phyloP scores from a whole-genome alignment of 2,888 invertebrate genomes.

The Yponomeuta malinellus region DNA sequence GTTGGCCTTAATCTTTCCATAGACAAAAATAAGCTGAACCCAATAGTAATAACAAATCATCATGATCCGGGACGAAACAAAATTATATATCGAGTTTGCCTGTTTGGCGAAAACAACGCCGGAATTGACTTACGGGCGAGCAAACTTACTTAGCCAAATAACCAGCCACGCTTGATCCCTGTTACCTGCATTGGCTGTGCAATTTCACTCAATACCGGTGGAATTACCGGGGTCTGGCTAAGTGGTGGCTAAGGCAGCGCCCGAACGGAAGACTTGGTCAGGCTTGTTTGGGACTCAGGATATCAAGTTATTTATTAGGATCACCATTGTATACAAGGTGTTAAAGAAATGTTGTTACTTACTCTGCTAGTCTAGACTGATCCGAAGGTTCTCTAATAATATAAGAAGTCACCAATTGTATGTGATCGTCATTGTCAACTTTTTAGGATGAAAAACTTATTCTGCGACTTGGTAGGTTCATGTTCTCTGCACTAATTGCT shows the following conservation, averaged over 20 bases:
- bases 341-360: no score
- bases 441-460: no score
- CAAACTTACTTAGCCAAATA: conserved; percentile 2
- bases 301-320: no score
- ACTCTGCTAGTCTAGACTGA: no score
- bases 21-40: neutral
- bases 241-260: neutral
- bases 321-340: no score
- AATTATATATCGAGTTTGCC: conserved; percentile 15
- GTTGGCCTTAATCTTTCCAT: neutral
- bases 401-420: no score
- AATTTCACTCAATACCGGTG: neutral
- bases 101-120: conserved; percentile 10
- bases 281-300: neutral
- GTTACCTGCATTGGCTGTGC: neutral
- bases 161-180: conserved; percentile 1
- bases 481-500: no score
- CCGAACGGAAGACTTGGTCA: neutral
- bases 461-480: no score
- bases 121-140: conserved; percentile 10
- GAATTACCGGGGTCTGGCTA: neutral
- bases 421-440: no score
- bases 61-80: neutral
- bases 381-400: no score
- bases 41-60: neutral